Evolutionary conservation across 2,113 vertebrate genomes (phyloP), one percentile per base, ranked within the genome.

Genomic region (Marcusenius ussheri): DNA sequence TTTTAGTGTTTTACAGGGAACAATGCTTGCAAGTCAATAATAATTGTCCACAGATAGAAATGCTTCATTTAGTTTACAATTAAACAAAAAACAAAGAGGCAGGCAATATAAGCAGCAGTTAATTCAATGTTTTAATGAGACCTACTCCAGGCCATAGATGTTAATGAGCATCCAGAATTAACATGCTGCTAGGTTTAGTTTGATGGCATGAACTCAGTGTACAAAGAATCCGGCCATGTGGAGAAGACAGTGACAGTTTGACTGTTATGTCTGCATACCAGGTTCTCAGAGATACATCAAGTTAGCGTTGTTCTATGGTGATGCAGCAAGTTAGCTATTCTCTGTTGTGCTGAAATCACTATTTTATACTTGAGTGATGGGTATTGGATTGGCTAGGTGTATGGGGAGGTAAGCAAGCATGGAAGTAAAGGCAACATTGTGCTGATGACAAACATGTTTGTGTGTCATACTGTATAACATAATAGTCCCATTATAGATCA

Each of bases 51-150:
- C 93, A 93, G 94, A 92, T 93, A 89, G 92, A 88, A 89, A 94
- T 45, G 93, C 94, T 91, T 94, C 94, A 95, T 95, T 95, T 94
- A 92, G 91, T 94, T 94, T 94, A 95, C 92, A 93, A 95, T 95
- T 94, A 93, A 94, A 92, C 91, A 88, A 91, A 91, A 88, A 90
- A 92, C 93, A 92, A 90, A 87, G 50, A 87, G 9, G 49, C 21
- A 93, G 93, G 92, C 91, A 91, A 91, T 92, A 90, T 91, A 92
- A 93, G 94, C 93, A 92, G 92, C 93, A 91, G 92, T 91, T 95
- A 94, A 95, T 95, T 94, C 92, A 90, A 93, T 90, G 94, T 94
- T 94, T 95, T 95, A 95, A 94, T 95, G 94, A 94, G 93, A 91
- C 93, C 91, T 91, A 92, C 95, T 95, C 95, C 95, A 95, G 94